phyloP scores from a whole-genome alignment of 2,113 vertebrate species.

The Calypte anna region DNA sequence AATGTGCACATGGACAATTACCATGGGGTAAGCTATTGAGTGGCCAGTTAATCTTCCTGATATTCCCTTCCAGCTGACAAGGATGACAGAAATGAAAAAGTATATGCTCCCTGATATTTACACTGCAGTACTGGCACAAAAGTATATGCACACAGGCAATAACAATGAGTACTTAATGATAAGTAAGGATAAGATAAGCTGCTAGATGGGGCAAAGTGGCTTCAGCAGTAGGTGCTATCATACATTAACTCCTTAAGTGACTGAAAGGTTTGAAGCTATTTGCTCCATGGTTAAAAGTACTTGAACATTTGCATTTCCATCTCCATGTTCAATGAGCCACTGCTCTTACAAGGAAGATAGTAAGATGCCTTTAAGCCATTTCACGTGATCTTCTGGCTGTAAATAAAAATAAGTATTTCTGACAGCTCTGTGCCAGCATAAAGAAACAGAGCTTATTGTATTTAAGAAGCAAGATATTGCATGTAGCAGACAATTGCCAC shows the following conservation, averaged over 20 bases:
- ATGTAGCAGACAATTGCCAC: not conserved
- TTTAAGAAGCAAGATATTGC: slow-evolving; percentile 13
- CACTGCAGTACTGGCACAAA: not conserved
- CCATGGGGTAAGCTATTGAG: not conserved
- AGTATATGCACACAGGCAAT: not conserved
- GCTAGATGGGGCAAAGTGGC: not conserved
- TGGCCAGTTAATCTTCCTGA: not conserved
- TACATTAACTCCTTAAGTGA: not conserved
- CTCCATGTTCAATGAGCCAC: not conserved
- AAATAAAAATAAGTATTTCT: slow-evolving; percentile 5
- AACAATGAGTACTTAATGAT: not conserved
- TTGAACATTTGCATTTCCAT: not conserved
- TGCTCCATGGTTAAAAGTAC: not conserved
- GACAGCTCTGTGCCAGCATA: not conserved
- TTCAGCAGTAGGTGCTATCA: not conserved
- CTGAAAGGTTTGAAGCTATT: not conserved
- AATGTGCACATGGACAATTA: not conserved
- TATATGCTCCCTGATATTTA: not conserved
- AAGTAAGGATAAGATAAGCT: not conserved
- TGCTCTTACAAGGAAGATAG: not conserved
- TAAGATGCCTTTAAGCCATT: not conserved
- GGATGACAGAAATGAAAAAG: not conserved
- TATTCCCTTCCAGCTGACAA: not conserved
- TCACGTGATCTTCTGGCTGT: fast-evolving
- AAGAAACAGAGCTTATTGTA: not conserved